phyloP scores from a whole-genome alignment of 2,888 invertebrate genomes.

The Epiblema foenella region DNA sequence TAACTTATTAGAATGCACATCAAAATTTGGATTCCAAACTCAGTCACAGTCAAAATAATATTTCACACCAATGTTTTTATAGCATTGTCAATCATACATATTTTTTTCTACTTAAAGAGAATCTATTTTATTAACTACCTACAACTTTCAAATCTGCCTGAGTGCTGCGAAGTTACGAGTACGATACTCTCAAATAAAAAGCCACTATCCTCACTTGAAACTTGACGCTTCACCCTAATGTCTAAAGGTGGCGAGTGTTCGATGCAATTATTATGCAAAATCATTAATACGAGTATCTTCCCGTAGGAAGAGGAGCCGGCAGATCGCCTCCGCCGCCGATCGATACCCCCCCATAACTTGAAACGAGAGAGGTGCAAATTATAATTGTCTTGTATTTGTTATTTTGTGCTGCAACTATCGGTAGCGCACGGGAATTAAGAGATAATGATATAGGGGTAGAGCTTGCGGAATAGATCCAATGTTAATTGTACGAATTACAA shows the following conservation, averaged over 20 bases:
- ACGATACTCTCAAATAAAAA: not conserved
- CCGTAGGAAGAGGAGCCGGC: slow-evolving; percentile 59
- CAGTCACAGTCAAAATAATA: not conserved
- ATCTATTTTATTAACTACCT: too few species aligned
- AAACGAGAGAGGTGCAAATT: slow-evolving; percentile 43
- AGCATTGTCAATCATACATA: too few species aligned
- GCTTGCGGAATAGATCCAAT: not conserved
- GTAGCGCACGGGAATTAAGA: not conserved
- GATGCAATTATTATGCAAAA: slow-evolving; percentile 78
- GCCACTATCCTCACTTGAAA: slow-evolving; percentile 16
- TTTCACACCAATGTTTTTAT: too few species aligned
- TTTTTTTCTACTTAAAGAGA: too few species aligned
- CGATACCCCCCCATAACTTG: slow-evolving; percentile 56
- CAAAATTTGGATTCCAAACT: not conserved
- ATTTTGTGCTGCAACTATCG: slow-evolving; percentile 24
- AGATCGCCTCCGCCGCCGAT: slow-evolving; percentile 53
- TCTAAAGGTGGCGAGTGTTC: slow-evolving; percentile 50
- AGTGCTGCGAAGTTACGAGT: not conserved
- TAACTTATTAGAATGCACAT: too few species aligned
- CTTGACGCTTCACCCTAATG: slow-evolving; percentile 37
- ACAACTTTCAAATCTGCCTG: not conserved
- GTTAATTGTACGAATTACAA: not conserved
- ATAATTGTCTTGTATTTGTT: slow-evolving; percentile 38
- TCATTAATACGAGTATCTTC: slow-evolving; percentile 69
- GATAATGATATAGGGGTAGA: not conserved